Base-by-base conservation (phyloP, 2,888 invertebrate genomes). In the Microctonus aethiopoides region DNA sequence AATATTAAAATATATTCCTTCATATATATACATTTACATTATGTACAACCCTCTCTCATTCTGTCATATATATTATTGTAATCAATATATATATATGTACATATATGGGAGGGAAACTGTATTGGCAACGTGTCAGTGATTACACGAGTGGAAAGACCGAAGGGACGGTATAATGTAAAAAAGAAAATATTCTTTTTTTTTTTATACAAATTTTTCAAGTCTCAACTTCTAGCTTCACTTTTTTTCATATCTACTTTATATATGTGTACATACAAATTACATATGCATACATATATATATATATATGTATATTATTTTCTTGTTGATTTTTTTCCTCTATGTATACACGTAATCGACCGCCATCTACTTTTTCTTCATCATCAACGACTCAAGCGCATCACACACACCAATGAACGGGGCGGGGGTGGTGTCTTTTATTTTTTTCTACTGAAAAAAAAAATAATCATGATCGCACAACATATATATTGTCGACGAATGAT, bases 401-500 rank as follows among this genome's bases (percentile, higher is more conserved):
- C 20, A 46, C 20, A 16, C 3, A 46, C 7, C 46, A 46, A 46
- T n/a, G 9, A 16, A 46, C 46, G n/a, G n/a, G n/a, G n/a, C n/a
- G n/a, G 9, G 1, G n/a, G 16, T 46, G 4, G 16, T 20, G 3
- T 7, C 7, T 29, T 29, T 29, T 29, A 5, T 29, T 29, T 7
- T n/a, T 7, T 7, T 29, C 4, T 29, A 5, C 29, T 29, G 16
- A 46, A 16, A 46, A 39, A 29, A 29, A 22, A 67, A 52, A 67
- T 39, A 46, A 52, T 36, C 51, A 46, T 29, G 26, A 32, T 34
- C 7, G 29, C 22, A 13, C 24, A 41, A 39, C 13, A 13, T 54
- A 20, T 65, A 24, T 39, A 20, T 34, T 9, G 51, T 36, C 22
- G 3, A 46, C 51, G 67, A 61, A 36, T 34, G 67, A 67, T 67